These are phyloP conservation scores for Synanthedon formicaeformis DNA, from an alignment of 2,888 invertebrate genomes.

Conservation along the genomic window DNA sequence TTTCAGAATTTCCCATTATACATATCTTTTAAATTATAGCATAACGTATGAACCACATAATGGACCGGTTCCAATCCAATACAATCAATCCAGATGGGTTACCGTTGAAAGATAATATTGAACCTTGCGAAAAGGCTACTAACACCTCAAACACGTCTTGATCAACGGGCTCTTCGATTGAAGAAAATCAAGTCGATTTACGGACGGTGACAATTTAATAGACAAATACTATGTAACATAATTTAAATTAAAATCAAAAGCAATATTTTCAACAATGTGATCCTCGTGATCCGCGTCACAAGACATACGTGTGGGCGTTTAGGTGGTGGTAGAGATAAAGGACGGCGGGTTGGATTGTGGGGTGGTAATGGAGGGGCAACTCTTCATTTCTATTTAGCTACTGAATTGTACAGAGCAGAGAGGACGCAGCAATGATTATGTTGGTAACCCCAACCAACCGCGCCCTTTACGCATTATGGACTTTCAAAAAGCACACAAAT, in stretches of 20 bases:
- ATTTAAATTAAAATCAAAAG: slow-evolving; percentile 15
- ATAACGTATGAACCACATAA: too few species aligned
- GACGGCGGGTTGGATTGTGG: slow-evolving; percentile 32
- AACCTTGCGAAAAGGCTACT: too few species aligned
- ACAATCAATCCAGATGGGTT: too few species aligned
- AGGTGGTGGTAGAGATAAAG: slow-evolving; percentile 30
- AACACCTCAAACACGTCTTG: too few species aligned
- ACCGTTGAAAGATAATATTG: too few species aligned
- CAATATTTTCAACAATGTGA: slow-evolving; percentile 7
- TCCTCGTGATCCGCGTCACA: slow-evolving; percentile 24
- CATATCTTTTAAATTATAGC: too few species aligned
- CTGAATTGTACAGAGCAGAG: slow-evolving; percentile 61
- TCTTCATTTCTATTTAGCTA: slow-evolving; percentile 66
- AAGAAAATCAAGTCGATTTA: too few species aligned
- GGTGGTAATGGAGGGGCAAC: slow-evolving; percentile 28
- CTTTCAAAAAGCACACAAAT: slow-evolving; percentile 33
- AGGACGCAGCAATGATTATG: slow-evolving; percentile 63
- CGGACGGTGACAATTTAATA: too few species aligned
- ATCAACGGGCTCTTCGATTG: too few species aligned
- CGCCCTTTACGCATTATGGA: slow-evolving; percentile 27
- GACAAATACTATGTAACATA: too few species aligned
- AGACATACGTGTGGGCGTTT: slow-evolving; percentile 42
- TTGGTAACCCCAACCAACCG: slow-evolving; percentile 51
- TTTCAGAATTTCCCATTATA: too few species aligned
- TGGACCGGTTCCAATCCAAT: too few species aligned